A percentile compares a stretch with the other conserved stretches of the same genome.
These are phyloP conservation scores for Drosophila kokeensis DNA, from an alignment of 2,888 invertebrate genomes.

Conservation along the genomic window DNA sequence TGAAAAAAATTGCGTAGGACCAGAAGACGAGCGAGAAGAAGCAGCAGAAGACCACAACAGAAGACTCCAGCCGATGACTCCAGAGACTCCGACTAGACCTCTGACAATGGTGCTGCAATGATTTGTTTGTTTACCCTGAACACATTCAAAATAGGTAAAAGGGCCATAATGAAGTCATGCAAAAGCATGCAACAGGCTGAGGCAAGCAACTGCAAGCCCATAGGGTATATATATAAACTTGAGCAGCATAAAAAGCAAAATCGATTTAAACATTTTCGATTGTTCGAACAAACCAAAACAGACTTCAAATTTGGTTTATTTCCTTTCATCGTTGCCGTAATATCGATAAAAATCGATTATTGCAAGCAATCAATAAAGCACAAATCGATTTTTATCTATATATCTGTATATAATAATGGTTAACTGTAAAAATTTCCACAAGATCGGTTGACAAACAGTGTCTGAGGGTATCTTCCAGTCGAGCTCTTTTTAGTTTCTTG, in stretches of 20 bases:
- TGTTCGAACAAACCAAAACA: not conserved
- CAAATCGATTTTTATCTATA: not conserved
- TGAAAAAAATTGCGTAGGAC: slow-evolving; percentile 66
- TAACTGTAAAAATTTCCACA: not conserved
- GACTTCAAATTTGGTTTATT: not conserved
- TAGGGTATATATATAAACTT: not conserved
- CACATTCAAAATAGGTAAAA: not conserved
- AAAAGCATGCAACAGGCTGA: not conserved
- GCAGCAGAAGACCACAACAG: slow-evolving; percentile 27
- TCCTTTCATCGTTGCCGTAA: not conserved
- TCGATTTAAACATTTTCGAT: not conserved
- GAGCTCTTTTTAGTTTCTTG: not conserved
- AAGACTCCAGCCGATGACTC: slow-evolving; percentile 25
- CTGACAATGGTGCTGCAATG: slow-evolving; percentile 40
- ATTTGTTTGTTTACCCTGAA: not conserved
- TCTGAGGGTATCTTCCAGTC: not conserved
- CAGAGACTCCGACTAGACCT: slow-evolving; percentile 18
- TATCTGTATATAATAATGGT: not conserved
- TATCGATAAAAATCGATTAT: not conserved
- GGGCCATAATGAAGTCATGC: not conserved
- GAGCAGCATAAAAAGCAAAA: not conserved
- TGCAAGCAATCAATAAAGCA: not conserved
- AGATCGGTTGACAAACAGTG: not conserved
- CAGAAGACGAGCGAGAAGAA: slow-evolving; percentile 7
- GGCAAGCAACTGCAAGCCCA: not conserved